Evolutionary conservation across 2,888 invertebrate genomes (phyloP).

Genomic region (Rugalucina vietnamica): DNA sequence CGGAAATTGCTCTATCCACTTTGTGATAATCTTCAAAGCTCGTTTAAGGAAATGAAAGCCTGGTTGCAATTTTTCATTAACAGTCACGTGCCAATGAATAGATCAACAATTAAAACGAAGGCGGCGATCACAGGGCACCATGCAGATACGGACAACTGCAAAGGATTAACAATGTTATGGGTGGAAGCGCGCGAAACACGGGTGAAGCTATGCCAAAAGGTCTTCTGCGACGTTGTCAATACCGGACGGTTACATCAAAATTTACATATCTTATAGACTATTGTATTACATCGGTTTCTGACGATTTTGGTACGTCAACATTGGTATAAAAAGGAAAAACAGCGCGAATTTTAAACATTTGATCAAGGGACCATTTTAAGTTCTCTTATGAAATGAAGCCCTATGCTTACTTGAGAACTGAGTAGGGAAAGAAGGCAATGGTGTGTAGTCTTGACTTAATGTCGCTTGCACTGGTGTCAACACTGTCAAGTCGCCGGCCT

Average conservation of each 20-base stretch:
- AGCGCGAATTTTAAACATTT: background rate
- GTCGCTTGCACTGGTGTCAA: slow-evolving; percentile 60
- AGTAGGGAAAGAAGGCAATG: slow-evolving; percentile 64
- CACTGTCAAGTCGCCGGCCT: slow-evolving; percentile 54
- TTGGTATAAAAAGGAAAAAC: background rate
- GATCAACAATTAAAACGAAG: background rate
- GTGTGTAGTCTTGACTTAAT: slow-evolving; percentile 57
- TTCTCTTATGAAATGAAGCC: background rate
- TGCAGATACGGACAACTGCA: too few species aligned
- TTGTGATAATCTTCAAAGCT: slow-evolving; percentile 18
- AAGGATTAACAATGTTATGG: too few species aligned
- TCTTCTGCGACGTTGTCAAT: too few species aligned
- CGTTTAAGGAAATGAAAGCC: slow-evolving; percentile 10
- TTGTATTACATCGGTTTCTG: too few species aligned
- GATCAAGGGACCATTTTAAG: too few species aligned
- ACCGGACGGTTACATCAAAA: too few species aligned
- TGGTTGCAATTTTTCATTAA: slow-evolving; percentile 20
- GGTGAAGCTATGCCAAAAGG: too few species aligned
- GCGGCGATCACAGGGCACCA: background rate
- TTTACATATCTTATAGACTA: too few species aligned
- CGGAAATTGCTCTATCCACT: slow-evolving; percentile 26
- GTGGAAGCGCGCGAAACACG: too few species aligned
- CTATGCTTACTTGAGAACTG: slow-evolving; percentile 64
- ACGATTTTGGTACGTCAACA: background rate
- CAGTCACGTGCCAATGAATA: slow-evolving; percentile 14